Conservation (phyloP, 2,888 invertebrate genomes). For the Tetramorium bicarinatum region DNA sequence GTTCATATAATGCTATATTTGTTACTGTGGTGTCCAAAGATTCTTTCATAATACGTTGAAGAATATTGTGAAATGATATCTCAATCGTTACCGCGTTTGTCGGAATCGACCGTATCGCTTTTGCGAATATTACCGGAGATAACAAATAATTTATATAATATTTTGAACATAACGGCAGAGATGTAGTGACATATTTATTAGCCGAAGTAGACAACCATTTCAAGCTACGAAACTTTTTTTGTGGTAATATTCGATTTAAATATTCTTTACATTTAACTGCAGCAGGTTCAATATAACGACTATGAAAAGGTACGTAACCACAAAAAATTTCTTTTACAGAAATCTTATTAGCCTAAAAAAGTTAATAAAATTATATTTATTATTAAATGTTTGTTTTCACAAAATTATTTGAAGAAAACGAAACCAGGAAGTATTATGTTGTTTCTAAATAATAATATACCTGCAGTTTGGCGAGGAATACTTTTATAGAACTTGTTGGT, state of each 20-base stretch:
- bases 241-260: slow-evolving; percentile 89
- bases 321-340: slow-evolving; percentile 94
- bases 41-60: slow-evolving; percentile 94
- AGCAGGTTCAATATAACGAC: slow-evolving; percentile 92
- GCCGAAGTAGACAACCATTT: slow-evolving; percentile 91
- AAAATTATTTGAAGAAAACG: no score
- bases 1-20: slow-evolving; percentile 92
- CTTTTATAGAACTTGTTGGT: slow-evolving; percentile 90
- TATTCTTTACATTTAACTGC: slow-evolving; percentile 90
- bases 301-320: slow-evolving; percentile 96
- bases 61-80: slow-evolving; percentile 95
- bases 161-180: slow-evolving; percentile 89
- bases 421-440: background rate
- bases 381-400: no score
- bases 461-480: slow-evolving; percentile 89
- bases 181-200: slow-evolving; percentile 86
- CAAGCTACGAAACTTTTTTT: slow-evolving; percentile 90
- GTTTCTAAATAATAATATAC: no score
- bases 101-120: slow-evolving; percentile 93
- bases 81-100: slow-evolving; percentile 94
- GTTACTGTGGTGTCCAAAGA: slow-evolving; percentile 88
- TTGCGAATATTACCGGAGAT: slow-evolving; percentile 91
- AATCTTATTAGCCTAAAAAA: slow-evolving; percentile 89
- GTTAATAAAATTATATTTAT: background rate
- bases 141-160: slow-evolving; percentile 94